Conservation (phyloP, 2,113 vertebrate genomes). For the Puffinus mauretanicus region DNA sequence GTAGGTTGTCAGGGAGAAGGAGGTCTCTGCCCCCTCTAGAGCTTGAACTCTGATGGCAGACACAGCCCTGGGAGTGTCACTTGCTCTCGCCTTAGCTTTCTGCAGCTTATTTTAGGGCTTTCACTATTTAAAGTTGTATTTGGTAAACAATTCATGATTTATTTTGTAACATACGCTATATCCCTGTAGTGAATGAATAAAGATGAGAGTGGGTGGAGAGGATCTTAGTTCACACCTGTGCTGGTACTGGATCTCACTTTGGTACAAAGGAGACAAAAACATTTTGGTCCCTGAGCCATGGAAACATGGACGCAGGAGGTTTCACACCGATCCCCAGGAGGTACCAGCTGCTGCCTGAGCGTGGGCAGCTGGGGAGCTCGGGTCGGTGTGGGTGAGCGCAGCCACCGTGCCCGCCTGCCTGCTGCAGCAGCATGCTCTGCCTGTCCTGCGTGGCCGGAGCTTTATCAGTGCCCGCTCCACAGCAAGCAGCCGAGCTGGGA, state of each 20-base stretch:
- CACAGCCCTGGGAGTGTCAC: neutral
- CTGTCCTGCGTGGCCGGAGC: accelerated
- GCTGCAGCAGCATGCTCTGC: neutral
- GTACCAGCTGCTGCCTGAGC: neutral
- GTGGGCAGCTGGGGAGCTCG: neutral
- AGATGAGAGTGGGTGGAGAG: neutral
- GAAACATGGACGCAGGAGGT: neutral
- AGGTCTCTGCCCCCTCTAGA: neutral
- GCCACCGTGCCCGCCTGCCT: neutral
- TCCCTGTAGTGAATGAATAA: slow-evolving; percentile 17
- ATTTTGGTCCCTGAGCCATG: neutral
- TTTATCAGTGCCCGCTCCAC: neutral
- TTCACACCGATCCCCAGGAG: neutral
- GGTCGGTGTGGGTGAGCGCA: neutral
- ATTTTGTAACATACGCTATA: neutral
- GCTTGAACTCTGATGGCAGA: accelerated
- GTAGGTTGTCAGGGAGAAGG: neutral
- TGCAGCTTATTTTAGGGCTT: neutral
- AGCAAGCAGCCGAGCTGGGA: neutral
- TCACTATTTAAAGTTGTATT: neutral
- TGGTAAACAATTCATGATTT: neutral
- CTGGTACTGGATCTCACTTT: neutral
- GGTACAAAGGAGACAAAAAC: neutral
- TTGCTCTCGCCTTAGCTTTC: neutral
- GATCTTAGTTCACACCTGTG: neutral